Evolutionary conservation across 2,888 invertebrate species (phyloP), one percentile per base, ranked within the genome.

Genomic region (Dryocosmus kuriphilus): DNA sequence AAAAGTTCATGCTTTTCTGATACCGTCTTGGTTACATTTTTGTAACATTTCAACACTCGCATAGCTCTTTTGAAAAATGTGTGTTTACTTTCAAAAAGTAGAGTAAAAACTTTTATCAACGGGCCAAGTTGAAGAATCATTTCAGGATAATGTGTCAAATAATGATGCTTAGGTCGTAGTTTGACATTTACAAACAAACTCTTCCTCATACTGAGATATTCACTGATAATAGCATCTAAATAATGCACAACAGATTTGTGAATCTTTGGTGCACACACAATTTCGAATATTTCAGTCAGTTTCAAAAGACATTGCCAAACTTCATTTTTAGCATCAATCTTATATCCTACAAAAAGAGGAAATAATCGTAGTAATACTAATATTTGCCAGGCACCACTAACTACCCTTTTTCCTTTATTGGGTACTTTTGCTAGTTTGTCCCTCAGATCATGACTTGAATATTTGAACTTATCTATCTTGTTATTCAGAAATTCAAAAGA

Each of bases 81-180:
- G 67, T 87, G 86, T 74, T 87, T 86, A 60, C 84, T 84, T 79
- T 87, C n/a, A n/a, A n/a, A n/a, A n/a, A n/a, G n/a, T n/a, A n/a
- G n/a, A n/a, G n/a, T n/a, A n/a, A n/a, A n/a, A 6, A 84, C 81
- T 81, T 80, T 82, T 9, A 80, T 81, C 3, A 84, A 22, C 7
- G 84, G 85, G 22, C 84, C 83, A 76, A 78, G 83, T 65, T 76
- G 67, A 0, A 74, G 30, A 22, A 85, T 85, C 27, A 85, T 8
- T 16, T 78, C 77, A 8, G 80, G 74, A 57, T 84, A 84, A 67
- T 85, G 84, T 0, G 62, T 73, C 16, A 83, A n/a, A 71, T 79
- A 83, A 74, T 83, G 83, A 38, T 84, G 85, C 67, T 83, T 85
- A 22, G 84, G 83, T 6, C 82, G 60, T n/a, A 84, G 71, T 63